phyloP scores from a whole-genome alignment of 2,113 vertebrate genomes.

The Setophaga kirtlandii region DNA sequence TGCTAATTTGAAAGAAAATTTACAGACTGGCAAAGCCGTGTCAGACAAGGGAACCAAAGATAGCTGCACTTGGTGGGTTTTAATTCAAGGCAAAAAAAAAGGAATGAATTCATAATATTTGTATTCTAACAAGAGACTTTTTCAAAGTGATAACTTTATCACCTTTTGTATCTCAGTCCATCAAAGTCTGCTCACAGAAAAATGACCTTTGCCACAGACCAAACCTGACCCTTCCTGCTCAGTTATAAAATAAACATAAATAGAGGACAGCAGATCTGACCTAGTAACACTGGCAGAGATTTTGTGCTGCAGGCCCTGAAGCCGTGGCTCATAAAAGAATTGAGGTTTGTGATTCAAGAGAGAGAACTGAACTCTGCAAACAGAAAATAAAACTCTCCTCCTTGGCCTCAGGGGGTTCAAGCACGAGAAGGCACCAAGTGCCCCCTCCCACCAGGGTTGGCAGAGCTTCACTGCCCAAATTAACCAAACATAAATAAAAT shows the following conservation, averaged over 20 bases:
- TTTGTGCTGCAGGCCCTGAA: neutral
- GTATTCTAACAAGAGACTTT: neutral
- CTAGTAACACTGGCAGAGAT: neutral
- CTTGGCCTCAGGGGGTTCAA: neutral
- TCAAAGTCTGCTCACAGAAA: neutral
- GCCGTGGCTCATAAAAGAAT: neutral
- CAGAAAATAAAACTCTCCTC: neutral
- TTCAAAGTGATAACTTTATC: neutral
- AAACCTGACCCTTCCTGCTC: neutral
- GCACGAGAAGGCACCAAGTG: neutral
- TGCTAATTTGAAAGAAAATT: slow-evolving; percentile 41
- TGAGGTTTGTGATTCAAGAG: neutral
- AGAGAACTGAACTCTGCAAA: neutral
- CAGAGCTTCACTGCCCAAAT: neutral
- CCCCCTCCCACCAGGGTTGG: neutral
- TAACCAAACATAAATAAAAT: neutral
- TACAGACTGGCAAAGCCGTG: neutral
- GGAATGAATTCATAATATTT: neutral
- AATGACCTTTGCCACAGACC: neutral
- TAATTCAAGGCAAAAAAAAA: neutral
- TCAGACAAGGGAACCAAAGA: neutral
- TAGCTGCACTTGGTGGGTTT: neutral
- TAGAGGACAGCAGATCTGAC: slow-evolving; percentile 2
- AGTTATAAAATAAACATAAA: slow-evolving; percentile 8
- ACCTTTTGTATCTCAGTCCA: neutral